Conservation (phyloP, 2,113 vertebrate genomes). For the Ia io region DNA sequence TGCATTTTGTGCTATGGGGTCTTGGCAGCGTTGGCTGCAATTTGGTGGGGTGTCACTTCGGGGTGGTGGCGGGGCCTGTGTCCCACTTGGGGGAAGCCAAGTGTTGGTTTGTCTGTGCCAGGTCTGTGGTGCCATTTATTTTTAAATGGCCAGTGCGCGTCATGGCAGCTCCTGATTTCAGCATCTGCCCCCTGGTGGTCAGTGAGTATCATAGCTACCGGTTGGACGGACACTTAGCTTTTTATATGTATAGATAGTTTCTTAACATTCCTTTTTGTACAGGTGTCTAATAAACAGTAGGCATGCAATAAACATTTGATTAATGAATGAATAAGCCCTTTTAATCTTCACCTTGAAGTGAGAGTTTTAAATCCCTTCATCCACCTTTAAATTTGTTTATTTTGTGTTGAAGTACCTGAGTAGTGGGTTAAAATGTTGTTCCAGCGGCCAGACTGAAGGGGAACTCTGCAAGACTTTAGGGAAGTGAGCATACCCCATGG, state of each 20-base stretch:
- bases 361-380: neutral
- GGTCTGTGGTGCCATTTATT: too few relatives aligned
- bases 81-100: too few relatives aligned
- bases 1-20: too few relatives aligned
- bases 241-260: neutral
- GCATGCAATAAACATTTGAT: neutral
- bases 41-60: too few relatives aligned
- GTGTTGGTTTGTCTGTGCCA: too few relatives aligned
- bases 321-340: neutral
- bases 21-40: too few relatives aligned
- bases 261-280: neutral
- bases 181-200: too few relatives aligned
- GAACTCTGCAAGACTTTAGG: neutral
- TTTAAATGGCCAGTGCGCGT: too few relatives aligned
- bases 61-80: too few relatives aligned
- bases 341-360: neutral
- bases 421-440: neutral
- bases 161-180: too few relatives aligned
- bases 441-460: neutral
- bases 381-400: neutral
- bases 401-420: neutral
- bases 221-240: too few relatives aligned
- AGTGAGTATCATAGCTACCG: too few relatives aligned
- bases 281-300: neutral
- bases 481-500: neutral